Evolutionary conservation across 2,797 vertebrate genomes (phyloP), one percentile per base, ranked within the genome.

Genomic region (Falco naumanni): DNA sequence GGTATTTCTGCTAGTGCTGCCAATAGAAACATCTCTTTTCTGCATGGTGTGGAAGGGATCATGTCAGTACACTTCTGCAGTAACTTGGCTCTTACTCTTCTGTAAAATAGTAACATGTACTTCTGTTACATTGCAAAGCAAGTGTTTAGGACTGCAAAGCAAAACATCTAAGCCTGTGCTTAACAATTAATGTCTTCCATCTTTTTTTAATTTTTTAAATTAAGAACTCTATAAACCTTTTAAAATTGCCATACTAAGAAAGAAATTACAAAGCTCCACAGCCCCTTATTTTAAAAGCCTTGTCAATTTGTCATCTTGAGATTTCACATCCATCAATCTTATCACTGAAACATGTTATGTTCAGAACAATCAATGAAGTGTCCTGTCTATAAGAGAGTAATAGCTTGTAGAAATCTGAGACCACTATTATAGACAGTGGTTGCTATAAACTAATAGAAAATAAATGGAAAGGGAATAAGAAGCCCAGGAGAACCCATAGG

Each of bases 321-420:
- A 94, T 88, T 95, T 92, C 66, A 64, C 11, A 50, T 69, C 76
- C 66, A 92, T 96, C 91, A 95, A 11, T 94, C 78, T 91, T 91
- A 56, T 61, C 29, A 13, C 60, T 89, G 78, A 93, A 96, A 89
- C 53, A 93, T 68, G 68, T 84, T 84, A 60, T 53, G 31, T 85
- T 85, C 90, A 95, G 87, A 96, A 71, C 64, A 95, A 95, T 96
- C 97, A 97, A 96, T 96, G 78, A 95, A 83, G 22, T 80, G 64
- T 78, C 87, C 83, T 92, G 81, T 87, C 85, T 89, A 31, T 63
- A 86, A 69, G 13, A 79, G 59, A 96, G 81, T 91, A 87, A 95
- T 91, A 87, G 87, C 65, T 89, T 96, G 78, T 76, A 91, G 93
- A 95, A 84, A 96, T 65, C 59, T 59, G 87, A 95, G 60, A 80